A percentile compares a stretch with the other conserved stretches of the same genome.
phyloP scores from a whole-genome alignment of 2,797 vertebrate species.

The Carapus acus region DNA sequence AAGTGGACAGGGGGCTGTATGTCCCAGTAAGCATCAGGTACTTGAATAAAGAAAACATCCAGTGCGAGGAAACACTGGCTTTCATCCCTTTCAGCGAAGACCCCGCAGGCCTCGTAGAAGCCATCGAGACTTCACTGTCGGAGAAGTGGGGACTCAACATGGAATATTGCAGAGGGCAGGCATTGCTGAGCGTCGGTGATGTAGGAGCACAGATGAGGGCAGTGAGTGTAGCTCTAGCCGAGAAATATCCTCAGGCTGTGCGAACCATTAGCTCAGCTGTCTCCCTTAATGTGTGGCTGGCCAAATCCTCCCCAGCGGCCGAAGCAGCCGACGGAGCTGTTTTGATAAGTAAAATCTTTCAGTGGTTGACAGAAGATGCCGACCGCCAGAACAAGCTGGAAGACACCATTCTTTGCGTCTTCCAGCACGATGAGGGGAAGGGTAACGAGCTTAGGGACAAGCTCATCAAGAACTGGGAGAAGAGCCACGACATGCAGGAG shows the following conservation, averaged over 20 bases:
- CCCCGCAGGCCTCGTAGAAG: conserved; percentile 53
- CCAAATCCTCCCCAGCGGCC: conserved; percentile 59
- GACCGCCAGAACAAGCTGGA: conserved; percentile 68
- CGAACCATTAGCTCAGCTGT: conserved; percentile 67
- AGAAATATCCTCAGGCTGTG: conserved; percentile 70
- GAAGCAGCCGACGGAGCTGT: conserved; percentile 53
- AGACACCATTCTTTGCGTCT: conserved; percentile 64
- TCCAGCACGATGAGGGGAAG: conserved; percentile 63
- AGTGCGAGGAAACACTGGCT: conserved; percentile 73
- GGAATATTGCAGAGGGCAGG: conserved; percentile 74
- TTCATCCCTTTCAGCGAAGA: conserved; percentile 69
- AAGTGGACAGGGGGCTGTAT: conserved; percentile 64
- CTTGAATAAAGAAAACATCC: conserved; percentile 69
- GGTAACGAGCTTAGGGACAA: conserved; percentile 69
- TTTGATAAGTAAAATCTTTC: conserved; percentile 61
- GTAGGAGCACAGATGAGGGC: conserved; percentile 67
- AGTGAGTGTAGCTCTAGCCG: conserved; percentile 61
- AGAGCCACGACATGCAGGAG: conserved; percentile 73
- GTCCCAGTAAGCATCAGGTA: conserved; percentile 74
- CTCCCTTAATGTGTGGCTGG: conserved; percentile 72
- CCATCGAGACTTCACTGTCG: conserved; percentile 64
- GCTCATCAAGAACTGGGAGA: conserved; percentile 71
- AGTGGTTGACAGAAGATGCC: conserved; percentile 69
- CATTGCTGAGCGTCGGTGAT: conserved; percentile 63
- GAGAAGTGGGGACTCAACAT: conserved; percentile 79